phyloP scores from a whole-genome alignment of 2,888 invertebrate genomes.

The Sabellastarte sp. region DNA sequence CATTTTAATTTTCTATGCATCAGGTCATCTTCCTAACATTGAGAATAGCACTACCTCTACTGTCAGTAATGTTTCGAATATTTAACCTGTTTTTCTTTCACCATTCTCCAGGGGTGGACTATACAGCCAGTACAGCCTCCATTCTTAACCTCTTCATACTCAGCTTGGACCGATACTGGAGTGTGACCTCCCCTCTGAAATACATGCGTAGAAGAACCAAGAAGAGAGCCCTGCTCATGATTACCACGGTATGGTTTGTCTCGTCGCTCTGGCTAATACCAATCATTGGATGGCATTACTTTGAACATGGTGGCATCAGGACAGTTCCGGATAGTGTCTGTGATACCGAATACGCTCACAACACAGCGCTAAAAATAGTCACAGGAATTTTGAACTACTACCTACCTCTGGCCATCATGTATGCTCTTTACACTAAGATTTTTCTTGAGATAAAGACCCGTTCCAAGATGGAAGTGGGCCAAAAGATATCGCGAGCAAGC shows the following conservation, averaged over 20 bases:
- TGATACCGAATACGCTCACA: constrained; percentile 63
- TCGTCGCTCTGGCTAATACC: constrained; percentile 63
- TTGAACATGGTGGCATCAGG: constrained; percentile 49
- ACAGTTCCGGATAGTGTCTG: constrained; percentile 55
- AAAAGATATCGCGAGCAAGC: constrained; percentile 35
- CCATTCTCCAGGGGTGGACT: constrained; percentile 61
- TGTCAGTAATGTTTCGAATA: too few species aligned
- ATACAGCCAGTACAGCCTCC: constrained; percentile 66
- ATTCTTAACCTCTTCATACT: constrained; percentile 65
- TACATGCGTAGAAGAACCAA: constrained; percentile 62
- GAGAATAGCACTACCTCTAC: too few species aligned
- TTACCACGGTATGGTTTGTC: constrained; percentile 61
- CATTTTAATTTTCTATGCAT: too few species aligned
- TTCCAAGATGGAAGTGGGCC: constrained; percentile 56
- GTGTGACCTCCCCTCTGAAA: constrained; percentile 62
- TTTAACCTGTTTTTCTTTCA: too few species aligned
- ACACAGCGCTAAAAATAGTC: constrained; percentile 60
- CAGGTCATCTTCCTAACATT: too few species aligned
- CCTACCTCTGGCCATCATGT: constrained; percentile 63
- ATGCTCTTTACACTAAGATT: constrained; percentile 60
- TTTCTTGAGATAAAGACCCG: constrained; percentile 62
- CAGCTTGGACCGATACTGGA: constrained; percentile 62
- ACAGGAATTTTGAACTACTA: constrained; percentile 64
- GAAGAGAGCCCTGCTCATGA: constrained; percentile 62
- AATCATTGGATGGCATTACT: constrained; percentile 61